Evolutionary conservation across 1,140 invertebrate species (phyloP).

Genomic region (Neoseiulus cucumeris): DNA sequence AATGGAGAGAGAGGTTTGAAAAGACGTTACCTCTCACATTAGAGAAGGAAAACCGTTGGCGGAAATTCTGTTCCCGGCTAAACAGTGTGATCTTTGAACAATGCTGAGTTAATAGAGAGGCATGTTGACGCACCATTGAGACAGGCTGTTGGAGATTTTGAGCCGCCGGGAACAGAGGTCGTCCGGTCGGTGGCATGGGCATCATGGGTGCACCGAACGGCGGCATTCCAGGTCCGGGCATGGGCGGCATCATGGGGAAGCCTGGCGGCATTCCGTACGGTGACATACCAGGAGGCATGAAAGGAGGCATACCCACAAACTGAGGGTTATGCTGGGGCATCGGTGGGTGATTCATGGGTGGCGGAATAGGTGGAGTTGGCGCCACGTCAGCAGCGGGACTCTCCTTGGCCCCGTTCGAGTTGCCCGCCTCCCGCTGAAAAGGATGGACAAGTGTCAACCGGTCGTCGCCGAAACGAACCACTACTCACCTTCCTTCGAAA

Average conservation of each 20-base stretch:
- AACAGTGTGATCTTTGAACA: not conserved
- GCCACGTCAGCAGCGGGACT: not conserved
- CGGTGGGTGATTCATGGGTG: not conserved
- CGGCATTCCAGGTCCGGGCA: slow-evolving; percentile 8
- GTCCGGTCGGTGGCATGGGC: not conserved
- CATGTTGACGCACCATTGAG: not conserved
- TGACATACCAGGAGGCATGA: slow-evolving; percentile 11
- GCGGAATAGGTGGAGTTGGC: not conserved
- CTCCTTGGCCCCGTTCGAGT: not conserved
- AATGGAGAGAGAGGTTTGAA: not conserved
- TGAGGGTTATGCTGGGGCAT: not conserved
- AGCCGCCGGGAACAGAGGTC: slow-evolving; percentile 24
- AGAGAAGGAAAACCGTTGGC: too few species aligned
- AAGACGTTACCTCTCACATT: too few species aligned
- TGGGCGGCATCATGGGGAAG: not conserved
- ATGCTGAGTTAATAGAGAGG: too few species aligned
- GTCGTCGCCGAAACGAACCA: not conserved
- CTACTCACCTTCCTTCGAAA: not conserved
- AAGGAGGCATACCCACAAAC: slow-evolving; percentile 7
- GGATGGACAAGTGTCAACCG: not conserved
- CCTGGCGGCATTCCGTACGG: slow-evolving; percentile 3
- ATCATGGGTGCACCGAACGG: not conserved
- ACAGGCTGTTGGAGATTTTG: slow-evolving; percentile 31
- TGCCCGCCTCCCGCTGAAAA: not conserved
- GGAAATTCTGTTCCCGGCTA: too few species aligned